Evolutionary conservation across 2,797 vertebrate species (phyloP), one percentile per base, ranked within the genome.

Genomic region (Gymnocypris eckloni): DNA sequence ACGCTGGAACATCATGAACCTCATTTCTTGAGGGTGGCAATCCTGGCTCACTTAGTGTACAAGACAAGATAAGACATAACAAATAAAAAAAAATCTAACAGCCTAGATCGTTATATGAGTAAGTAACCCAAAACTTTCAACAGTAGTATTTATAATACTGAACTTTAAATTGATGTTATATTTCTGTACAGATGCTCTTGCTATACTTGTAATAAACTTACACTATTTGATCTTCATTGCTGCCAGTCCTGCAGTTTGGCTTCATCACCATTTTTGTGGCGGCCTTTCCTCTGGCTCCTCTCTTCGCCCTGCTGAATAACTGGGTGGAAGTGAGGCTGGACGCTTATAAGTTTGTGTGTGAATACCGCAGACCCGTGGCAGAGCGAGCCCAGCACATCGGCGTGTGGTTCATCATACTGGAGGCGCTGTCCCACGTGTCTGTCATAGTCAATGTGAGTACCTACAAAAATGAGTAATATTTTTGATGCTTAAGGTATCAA

Each of bases 251-350:
- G 33, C 96, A 96, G 93, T 97, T 96, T 84, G 96, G 95, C 2
- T 96, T 97, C 91, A 96, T 96, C 89, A 95, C 95, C 81, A 94
- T 96, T 86, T 97, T 96, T 4, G 94, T 96, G 90, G 96, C 93
- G 0, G 95, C 95, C 0, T 97, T 96, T 90, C 96, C 94, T 0
- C 93, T 95, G 76, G 95, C 95, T 1, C 96, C 96, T 0, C 94
- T 96, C 69, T 96, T 96, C 0, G 94, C 96, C 1, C 92, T 96
- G 56, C 93, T 96, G 71, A 96, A 95, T 90, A 95, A 95, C 93
- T 96, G 95, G 95, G 93, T 94, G 48, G 96, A 97, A 88, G 94
- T 96, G 75, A 93, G 92, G 3, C 93, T 95, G 88, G 95, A 96
- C 0, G 93, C 96, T 39, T 95, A 96, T 89, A 95, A 96, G 91